Evolutionary conservation across 53 echinoderm and acorn worm species (phyloP).

Genomic region (Stichopus horrens): DNA sequence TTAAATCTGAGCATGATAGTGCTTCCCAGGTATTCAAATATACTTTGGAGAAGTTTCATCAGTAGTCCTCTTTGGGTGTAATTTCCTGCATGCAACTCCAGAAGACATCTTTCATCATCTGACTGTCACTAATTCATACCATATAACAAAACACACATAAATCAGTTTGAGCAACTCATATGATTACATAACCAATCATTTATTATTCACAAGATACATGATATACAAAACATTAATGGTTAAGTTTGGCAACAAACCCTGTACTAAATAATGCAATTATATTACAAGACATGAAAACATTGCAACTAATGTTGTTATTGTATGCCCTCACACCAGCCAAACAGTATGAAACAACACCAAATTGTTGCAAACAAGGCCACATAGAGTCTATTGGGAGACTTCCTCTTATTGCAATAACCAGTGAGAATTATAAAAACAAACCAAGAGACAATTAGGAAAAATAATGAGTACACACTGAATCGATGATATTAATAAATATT

Average conservation of each 20-base stretch:
- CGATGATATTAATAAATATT: too few species aligned
- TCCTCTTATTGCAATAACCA: not conserved
- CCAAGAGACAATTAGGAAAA: too few species aligned
- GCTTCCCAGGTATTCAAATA: too few species aligned
- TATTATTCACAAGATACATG: conserved; percentile 36
- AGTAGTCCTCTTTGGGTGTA: too few species aligned
- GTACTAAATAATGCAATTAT: not conserved
- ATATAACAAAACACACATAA: too few species aligned
- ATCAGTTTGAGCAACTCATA: too few species aligned
- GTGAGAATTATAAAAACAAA: not conserved
- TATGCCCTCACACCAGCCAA: not conserved
- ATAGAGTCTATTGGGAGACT: not conserved
- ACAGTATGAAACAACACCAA: not conserved
- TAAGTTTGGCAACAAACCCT: conserved; percentile 39
- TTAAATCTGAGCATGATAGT: too few species aligned
- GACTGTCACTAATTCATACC: too few species aligned
- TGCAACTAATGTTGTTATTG: not conserved
- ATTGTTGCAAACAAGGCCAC: not conserved
- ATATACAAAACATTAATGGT: conserved; percentile 38
- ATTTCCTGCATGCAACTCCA: too few species aligned
- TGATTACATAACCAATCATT: conserved; percentile 20
- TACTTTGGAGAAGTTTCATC: too few species aligned
- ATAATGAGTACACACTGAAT: too few species aligned
- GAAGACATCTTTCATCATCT: too few species aligned
- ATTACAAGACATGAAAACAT: conserved; percentile 21